These are phyloP conservation scores for Aurelia aurita complex sp. Pacific DNA, from an alignment of 30 jellyfish, hydroid and myxozoan species.

Conservation along the genomic window DNA sequence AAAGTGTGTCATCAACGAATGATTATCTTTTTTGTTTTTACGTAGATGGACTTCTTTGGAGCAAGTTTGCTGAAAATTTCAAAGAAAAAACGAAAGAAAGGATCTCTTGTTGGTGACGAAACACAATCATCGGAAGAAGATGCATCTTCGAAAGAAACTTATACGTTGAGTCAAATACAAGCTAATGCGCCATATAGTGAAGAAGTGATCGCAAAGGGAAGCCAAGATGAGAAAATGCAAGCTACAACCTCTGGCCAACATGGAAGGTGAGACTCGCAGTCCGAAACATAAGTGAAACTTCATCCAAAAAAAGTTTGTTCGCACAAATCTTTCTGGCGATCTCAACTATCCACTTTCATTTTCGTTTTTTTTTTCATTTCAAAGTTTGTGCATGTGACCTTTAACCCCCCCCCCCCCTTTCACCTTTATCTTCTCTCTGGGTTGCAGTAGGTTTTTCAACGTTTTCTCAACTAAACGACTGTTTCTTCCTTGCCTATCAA, in stretches of 20 bases:
- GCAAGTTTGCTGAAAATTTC: conserved; percentile 51
- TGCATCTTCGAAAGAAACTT: conserved; percentile 28
- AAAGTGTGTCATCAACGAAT: not conserved
- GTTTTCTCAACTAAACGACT: no score
- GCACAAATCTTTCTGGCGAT: no score
- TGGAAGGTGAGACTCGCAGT: conserved; percentile 6
- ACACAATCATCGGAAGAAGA: conserved; percentile 78
- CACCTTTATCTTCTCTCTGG: no score
- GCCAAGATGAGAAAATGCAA: conserved; percentile 4
- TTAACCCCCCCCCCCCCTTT: no score
- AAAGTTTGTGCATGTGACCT: no score
- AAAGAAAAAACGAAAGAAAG: conserved; percentile 50
- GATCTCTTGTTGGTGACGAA: conserved; percentile 28
- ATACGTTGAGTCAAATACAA: not conserved
- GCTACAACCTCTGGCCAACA: conserved; percentile 15
- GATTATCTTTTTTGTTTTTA: not conserved
- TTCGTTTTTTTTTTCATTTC: no score
- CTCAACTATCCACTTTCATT: no score
- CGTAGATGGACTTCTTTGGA: conserved; percentile 80
- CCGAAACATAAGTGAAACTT: no score
- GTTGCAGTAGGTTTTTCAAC: no score
- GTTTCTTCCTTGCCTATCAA: no score
- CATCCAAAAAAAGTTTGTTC: no score
- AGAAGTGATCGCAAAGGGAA: conserved; percentile 19
- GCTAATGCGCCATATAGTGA: conserved; percentile 8